Percentiles rank a stretch among this genome's conserved stretches.
These are phyloP conservation scores for Brotula barbata DNA, from an alignment of 2,797 vertebrate genomes.

Conservation along the genomic window DNA sequence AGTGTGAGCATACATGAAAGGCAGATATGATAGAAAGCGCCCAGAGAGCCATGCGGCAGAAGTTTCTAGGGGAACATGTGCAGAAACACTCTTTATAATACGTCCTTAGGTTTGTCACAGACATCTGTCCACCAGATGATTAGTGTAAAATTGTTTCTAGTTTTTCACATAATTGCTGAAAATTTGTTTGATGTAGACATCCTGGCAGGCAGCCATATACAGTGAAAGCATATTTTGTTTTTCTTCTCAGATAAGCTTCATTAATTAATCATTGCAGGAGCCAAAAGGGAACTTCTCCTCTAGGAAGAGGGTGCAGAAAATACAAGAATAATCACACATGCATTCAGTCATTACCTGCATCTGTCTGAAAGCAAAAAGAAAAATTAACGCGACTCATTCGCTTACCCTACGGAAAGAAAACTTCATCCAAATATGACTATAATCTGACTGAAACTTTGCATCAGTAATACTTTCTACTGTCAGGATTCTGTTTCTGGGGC, in stretches of 20 bases:
- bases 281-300: slow-evolving; percentile 12
- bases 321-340: background rate
- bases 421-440: background rate
- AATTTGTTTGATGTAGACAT: background rate
- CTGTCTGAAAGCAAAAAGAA: background rate
- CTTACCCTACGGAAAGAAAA: background rate
- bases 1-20: background rate
- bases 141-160: background rate
- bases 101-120: background rate
- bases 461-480: slow-evolving; percentile 2
- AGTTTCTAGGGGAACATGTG: background rate
- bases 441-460: background rate
- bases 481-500: slow-evolving; percentile 12
- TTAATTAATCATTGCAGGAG: slow-evolving; percentile 19
- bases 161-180: background rate
- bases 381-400: background rate
- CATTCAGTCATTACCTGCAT: background rate
- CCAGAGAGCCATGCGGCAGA: background rate
- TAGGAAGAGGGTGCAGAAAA: background rate
- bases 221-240: slow-evolving; percentile 1
- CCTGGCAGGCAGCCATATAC: background rate
- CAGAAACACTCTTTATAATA: background rate
- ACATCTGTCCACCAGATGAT: background rate
- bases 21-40: background rate
- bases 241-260: slow-evolving; percentile 7